Conservation (phyloP, 2,888 invertebrate genomes). For the Stratiomys singularior region DNA sequence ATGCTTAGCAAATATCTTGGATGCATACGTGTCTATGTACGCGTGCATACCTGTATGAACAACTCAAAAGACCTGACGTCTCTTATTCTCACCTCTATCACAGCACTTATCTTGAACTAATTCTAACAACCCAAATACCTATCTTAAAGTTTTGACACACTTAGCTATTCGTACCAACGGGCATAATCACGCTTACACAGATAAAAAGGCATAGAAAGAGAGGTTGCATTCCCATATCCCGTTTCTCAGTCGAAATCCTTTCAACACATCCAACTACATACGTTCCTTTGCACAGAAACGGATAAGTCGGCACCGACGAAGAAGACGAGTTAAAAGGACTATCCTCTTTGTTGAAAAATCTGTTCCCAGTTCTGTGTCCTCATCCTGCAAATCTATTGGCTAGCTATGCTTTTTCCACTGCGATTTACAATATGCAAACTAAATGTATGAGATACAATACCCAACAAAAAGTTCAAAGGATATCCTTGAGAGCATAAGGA, state of each 20-base stretch:
- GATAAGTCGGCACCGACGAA: neutral
- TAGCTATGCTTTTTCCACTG: constrained; percentile 26
- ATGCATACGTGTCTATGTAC: too few relatives aligned
- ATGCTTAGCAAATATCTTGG: too few relatives aligned
- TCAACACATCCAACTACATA: neutral
- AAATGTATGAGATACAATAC: constrained; percentile 43
- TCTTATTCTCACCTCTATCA: too few relatives aligned
- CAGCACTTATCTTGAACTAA: neutral
- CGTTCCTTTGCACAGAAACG: too few relatives aligned
- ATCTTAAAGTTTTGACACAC: constrained; percentile 11
- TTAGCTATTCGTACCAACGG: neutral
- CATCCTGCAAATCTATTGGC: constrained; percentile 30
- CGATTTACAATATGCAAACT: constrained; percentile 51
- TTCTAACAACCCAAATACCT: neutral
- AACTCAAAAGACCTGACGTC: too few relatives aligned
- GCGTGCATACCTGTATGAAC: too few relatives aligned
- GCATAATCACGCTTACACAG: neutral
- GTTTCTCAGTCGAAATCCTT: neutral
- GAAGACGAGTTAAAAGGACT: constrained; percentile 12
- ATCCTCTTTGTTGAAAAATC: constrained; percentile 34
- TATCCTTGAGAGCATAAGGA: constrained; percentile 51
- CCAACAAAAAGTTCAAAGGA: constrained; percentile 51
- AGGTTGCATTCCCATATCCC: neutral
- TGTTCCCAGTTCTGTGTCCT: neutral
- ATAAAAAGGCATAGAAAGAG: neutral